Base-by-base conservation (phyloP, 2,888 invertebrate genomes). In the Itoplectis maculator region DNA sequence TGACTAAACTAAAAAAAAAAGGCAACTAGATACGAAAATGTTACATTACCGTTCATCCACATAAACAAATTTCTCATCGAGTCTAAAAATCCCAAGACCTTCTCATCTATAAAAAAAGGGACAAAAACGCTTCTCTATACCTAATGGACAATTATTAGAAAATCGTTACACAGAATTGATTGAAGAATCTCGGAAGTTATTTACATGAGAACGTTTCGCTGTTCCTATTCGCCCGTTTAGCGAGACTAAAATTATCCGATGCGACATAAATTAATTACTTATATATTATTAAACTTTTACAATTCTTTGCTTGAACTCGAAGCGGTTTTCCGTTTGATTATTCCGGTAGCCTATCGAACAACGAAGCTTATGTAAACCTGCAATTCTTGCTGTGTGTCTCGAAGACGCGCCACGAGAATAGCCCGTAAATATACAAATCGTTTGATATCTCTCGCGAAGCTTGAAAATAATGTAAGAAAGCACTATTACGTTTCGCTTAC, bases 81-180 rank as follows among this genome's bases (percentile, higher is more conserved):
- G 63, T 61, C 45, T 47, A 49, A 18, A 69, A 74, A 73, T 70
- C 63, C 74, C 81, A 72, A 59, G 66, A 76, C 56, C 54, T 45
- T 59, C 40, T 18, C 8, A 42, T 65, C 49, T 49, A 7, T 18
- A 70, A 70, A 42, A 65, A 35, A 37, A 47, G 73, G 68, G 29
- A 72, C 51, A 9, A 61, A 40, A 69, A 74, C 15, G 69, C 29
- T 65, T 51, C 42, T 15, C 49, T 69, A 59, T 63, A 73, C 35
- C 75, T 82, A 82, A 82, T 79, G 82, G 82, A 82, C 82, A 75
- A 79, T 79, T 75, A 72, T 75, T 42, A 63, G 13, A 40, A 72
- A 81, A 75, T 29, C 40, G 61, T 29, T 72, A 73, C 65, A 35
- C 47, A 65, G 63, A 72, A 72, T 68, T 54, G 61, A 68, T 81